Evolutionary conservation across 2,797 vertebrate species (phyloP).

Genomic region (Takifugu rubripes): DNA sequence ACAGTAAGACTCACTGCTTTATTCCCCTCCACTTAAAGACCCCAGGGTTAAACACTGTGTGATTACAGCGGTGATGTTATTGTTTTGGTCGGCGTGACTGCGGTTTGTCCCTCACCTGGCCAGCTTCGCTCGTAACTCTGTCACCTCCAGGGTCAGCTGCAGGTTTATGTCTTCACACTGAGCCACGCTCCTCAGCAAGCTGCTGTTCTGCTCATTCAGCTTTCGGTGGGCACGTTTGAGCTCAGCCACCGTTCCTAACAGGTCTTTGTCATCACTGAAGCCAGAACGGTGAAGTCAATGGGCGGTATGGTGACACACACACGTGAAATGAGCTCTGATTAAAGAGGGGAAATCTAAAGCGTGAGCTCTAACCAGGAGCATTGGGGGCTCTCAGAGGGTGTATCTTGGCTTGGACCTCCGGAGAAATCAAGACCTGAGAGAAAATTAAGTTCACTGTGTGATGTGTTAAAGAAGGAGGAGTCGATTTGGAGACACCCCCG

Average conservation of each 20-base stretch:
- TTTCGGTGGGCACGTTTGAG: slow-evolving; percentile 66
- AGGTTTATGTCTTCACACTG: slow-evolving; percentile 78
- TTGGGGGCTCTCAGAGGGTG: slow-evolving; percentile 49
- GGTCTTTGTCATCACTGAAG: slow-evolving; percentile 63
- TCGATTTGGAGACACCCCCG: slow-evolving; percentile 1
- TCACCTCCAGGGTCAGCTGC: slow-evolving; percentile 73
- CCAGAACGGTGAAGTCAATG: slow-evolving; percentile 18
- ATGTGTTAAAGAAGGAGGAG: slow-evolving; percentile 6
- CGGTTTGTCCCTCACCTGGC: slow-evolving; percentile 55
- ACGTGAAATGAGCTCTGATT: background rate
- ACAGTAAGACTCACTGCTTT: background rate
- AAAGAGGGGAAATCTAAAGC: background rate
- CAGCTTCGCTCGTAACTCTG: slow-evolving; percentile 71
- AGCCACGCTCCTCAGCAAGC: slow-evolving; percentile 66
- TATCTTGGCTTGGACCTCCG: slow-evolving; percentile 46
- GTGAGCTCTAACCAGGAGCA: slow-evolving; percentile 67
- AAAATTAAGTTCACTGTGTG: slow-evolving; percentile 22
- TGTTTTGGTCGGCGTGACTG: background rate
- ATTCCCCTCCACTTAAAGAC: background rate
- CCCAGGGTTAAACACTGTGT: too few species aligned
- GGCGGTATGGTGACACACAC: slow-evolving; percentile 1
- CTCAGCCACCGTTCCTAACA: slow-evolving; percentile 63
- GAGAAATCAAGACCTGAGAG: slow-evolving; percentile 61
- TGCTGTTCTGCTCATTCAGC: slow-evolving; percentile 73
- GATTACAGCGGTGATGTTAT: too few species aligned